Conservation (phyloP, 2,113 vertebrate genomes). For the Emydura subglobosa region DNA sequence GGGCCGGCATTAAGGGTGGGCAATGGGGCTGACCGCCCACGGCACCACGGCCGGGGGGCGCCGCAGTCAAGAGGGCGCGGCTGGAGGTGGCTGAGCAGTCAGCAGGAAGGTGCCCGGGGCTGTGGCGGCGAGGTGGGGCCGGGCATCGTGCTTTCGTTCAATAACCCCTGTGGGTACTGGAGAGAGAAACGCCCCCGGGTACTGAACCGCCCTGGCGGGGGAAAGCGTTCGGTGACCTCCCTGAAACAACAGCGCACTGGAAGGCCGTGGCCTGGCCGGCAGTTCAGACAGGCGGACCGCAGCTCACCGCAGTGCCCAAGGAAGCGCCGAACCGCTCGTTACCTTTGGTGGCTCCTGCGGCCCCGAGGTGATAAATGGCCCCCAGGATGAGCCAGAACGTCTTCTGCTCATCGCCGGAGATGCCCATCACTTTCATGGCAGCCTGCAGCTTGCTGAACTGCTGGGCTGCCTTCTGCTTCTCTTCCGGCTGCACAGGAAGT, state of each 20-base stretch:
- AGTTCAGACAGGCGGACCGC: no score
- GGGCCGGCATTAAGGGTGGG: no score
- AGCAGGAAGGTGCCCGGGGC: no score
- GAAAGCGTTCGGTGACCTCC: accelerated
- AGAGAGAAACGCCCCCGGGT: no score
- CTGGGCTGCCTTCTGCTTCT: slow-evolving; percentile 93
- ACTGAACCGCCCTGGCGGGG: no score
- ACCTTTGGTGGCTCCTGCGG: slow-evolving; percentile 97
- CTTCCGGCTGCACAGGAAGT: slow-evolving; percentile 82
- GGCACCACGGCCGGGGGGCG: no score
- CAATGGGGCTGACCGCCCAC: no score
- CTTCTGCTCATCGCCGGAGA: slow-evolving; percentile 93
- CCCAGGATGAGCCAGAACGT: slow-evolving; percentile 89
- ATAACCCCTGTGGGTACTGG: no score
- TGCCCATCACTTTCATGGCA: slow-evolving; percentile 95
- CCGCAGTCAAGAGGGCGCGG: no score
- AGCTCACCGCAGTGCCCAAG: accelerated
- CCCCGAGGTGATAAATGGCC: slow-evolving; percentile 94
- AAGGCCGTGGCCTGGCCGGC: neutral
- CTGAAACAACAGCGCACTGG: neutral
- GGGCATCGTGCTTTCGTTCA: no score
- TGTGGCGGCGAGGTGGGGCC: no score
- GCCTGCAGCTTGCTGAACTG: slow-evolving; percentile 96
- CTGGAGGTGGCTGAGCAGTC: no score
- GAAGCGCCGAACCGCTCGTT: neutral